These are phyloP conservation scores for Dermolepida albohirtum DNA, from an alignment of 2,888 invertebrate genomes.

Conservation along the genomic window DNA sequence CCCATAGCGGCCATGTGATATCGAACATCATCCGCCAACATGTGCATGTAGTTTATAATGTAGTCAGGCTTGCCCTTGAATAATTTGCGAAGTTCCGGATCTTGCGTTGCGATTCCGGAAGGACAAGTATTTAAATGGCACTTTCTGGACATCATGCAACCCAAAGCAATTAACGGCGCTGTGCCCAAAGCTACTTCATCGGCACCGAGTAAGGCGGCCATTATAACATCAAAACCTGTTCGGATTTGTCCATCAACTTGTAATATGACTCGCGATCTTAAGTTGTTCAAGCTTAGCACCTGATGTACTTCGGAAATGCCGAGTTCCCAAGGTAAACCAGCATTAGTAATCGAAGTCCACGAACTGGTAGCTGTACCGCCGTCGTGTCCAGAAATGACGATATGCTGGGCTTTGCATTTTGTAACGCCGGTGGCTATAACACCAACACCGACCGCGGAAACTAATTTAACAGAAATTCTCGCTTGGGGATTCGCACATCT, in stretches of 20 bases:
- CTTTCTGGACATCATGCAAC: constrained; percentile 99
- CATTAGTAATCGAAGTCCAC: constrained; percentile 99
- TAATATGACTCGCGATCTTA: constrained; percentile 91
- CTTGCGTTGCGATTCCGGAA: constrained; percentile 98
- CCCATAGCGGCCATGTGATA: constrained; percentile 92
- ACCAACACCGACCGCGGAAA: constrained; percentile 98
- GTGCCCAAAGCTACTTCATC: constrained; percentile 99
- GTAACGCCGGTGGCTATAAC: constrained; percentile 98
- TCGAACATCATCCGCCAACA: constrained; percentile 97
- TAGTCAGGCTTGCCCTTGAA: constrained; percentile 98
- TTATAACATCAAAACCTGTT: constrained; percentile 95
- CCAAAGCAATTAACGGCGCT: constrained; percentile 96
- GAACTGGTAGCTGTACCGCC: constrained; percentile 99
- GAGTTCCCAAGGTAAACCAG: constrained; percentile 98
- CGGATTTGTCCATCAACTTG: constrained; percentile 97
- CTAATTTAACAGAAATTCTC: constrained; percentile 95
- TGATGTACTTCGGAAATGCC: constrained; percentile 99
- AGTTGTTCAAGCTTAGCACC: constrained; percentile 92
- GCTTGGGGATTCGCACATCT: constrained; percentile 97
- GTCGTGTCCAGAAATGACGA: constrained; percentile 98
- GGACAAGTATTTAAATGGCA: constrained; percentile 99
- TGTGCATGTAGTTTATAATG: constrained; percentile 96
- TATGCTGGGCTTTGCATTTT: constrained; percentile 98
- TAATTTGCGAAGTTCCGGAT: constrained; percentile 93
- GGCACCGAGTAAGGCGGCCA: constrained; percentile 95